Evolutionary conservation across 2,113 vertebrate genomes (phyloP).

Genomic region (Todiramphus saurophagus): DNA sequence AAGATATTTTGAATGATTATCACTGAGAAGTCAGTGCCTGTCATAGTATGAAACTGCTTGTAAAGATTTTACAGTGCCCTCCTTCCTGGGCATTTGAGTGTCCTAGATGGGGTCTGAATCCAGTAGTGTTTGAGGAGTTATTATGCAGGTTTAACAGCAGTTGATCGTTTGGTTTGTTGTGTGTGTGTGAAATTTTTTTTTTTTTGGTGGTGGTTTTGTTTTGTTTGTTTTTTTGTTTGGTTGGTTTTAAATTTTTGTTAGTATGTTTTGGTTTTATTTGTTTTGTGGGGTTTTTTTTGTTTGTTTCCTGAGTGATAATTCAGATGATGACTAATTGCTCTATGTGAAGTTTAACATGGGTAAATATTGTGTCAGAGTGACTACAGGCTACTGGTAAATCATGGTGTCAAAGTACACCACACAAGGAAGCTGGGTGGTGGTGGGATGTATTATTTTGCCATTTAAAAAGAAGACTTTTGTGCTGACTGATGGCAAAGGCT

Average conservation of each 20-base stretch:
- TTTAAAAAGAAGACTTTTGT: neutral
- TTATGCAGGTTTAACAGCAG: neutral
- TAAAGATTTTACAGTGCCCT: neutral
- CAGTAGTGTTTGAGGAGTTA: neutral
- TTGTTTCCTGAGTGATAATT: neutral
- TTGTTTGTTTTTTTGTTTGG: neutral
- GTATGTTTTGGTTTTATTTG: neutral
- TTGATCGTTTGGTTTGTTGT: neutral
- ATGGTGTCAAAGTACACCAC: neutral
- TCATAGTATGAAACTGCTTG: neutral
- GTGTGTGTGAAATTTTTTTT: no score
- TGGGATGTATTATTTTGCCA: neutral
- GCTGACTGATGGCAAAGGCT: neutral
- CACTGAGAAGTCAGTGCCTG: neutral
- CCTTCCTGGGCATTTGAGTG: neutral
- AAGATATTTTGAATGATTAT: neutral
- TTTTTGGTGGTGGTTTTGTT: neutral
- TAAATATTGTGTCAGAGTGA: neutral
- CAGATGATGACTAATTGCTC: neutral
- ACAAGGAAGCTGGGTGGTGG: neutral
- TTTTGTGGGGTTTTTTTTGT: neutral
- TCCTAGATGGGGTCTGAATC: neutral
- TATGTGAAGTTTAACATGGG: neutral
- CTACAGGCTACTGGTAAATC: neutral
- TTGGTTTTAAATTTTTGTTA: neutral